phyloP scores from a whole-genome alignment of 2,797 vertebrate genomes.

The Arnoldichthys spilopterus region DNA sequence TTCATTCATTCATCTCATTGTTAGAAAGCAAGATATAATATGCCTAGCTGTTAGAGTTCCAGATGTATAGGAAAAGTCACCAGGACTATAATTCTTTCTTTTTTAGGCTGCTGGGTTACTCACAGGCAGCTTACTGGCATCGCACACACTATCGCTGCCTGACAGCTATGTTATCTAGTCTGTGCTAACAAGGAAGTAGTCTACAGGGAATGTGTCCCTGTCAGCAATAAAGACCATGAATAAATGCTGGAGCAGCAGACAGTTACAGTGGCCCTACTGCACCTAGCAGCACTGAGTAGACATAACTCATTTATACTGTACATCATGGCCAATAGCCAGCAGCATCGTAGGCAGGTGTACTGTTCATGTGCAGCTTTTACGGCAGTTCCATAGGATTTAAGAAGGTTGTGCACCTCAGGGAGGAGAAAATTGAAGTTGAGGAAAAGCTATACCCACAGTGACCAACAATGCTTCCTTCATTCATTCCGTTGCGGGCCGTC shows the following conservation, averaged over 20 bases:
- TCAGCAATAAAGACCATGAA: neutral
- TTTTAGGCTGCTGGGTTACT: neutral
- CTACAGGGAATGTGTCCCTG: slow-evolving; percentile 6
- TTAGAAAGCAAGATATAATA: neutral
- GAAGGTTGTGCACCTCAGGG: neutral
- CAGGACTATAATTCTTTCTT: neutral
- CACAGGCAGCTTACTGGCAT: neutral
- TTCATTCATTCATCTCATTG: neutral
- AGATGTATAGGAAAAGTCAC: neutral
- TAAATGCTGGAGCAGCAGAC: slow-evolving; percentile 6
- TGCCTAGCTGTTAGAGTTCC: neutral
- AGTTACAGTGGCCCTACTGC: neutral
- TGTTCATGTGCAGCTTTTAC: neutral
- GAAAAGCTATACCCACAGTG: neutral
- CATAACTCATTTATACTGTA: neutral
- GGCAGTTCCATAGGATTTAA: neutral
- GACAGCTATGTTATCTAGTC: slow-evolving; percentile 8
- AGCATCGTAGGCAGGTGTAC: neutral
- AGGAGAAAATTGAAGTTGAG: too few species aligned
- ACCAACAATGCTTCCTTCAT: neutral
- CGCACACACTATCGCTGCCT: neutral
- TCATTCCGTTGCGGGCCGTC: neutral
- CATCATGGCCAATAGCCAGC: neutral
- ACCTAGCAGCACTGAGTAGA: slow-evolving; percentile 1
- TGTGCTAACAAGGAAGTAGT: slow-evolving; percentile 1